Percentiles rank a stretch among this genome's conserved stretches.
phyloP scores from a whole-genome alignment of 2,888 invertebrate genomes.

The Glaucopsyche alexis region DNA sequence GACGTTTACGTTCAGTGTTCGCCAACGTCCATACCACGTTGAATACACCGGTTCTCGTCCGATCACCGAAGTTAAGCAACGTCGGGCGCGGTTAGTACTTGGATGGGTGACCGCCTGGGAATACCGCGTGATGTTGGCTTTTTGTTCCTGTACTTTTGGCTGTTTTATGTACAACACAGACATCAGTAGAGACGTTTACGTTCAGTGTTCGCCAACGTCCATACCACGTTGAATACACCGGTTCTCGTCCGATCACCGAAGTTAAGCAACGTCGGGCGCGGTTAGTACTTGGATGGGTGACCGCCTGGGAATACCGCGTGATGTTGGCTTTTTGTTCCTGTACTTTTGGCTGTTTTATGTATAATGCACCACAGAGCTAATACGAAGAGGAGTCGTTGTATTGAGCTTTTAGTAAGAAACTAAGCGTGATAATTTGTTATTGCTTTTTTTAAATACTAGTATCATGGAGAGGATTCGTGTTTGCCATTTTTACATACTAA shows the following conservation, averaged over 20 bases:
- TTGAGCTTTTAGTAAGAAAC: no score
- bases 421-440: no score
- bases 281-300: slow-evolving; percentile 64
- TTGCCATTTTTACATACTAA: no score
- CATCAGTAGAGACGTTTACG: not conserved
- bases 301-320: slow-evolving; percentile 28
- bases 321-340: slow-evolving; percentile 25
- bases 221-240: slow-evolving; percentile 39
- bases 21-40: slow-evolving; percentile 35
- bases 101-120: slow-evolving; percentile 53
- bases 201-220: slow-evolving; percentile 34
- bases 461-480: no score
- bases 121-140: slow-evolving; percentile 59
- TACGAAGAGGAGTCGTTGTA: no score
- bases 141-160: slow-evolving; percentile 37
- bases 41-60: slow-evolving; percentile 43
- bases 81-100: slow-evolving; percentile 60
- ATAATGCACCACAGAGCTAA: no score
- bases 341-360: no score
- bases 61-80: slow-evolving; percentile 50
- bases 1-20: no score
- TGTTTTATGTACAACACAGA: not conserved
- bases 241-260: slow-evolving; percentile 47
- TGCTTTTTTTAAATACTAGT: no score
- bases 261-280: slow-evolving; percentile 55